Conservation (phyloP, 2,113 vertebrate genomes). For the Chaenogobius annularis region DNA sequence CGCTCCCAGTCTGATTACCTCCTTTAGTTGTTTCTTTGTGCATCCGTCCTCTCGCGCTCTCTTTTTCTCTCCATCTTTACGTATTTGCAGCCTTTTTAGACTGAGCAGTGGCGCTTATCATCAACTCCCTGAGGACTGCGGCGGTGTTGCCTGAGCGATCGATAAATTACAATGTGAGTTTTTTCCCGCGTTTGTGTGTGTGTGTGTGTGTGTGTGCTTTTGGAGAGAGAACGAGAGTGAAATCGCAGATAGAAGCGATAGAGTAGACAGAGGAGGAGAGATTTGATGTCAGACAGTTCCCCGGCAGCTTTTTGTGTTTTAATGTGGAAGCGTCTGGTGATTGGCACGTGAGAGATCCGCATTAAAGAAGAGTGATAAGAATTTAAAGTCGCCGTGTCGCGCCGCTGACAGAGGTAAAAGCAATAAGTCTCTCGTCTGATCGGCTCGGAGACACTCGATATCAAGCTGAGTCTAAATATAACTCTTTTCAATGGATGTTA, state of each 20-base stretch:
- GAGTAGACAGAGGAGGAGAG: slow-evolving; percentile 31
- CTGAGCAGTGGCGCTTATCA: slow-evolving; percentile 55
- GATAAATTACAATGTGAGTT: slow-evolving; percentile 51
- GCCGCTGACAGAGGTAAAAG: slow-evolving; percentile 69
- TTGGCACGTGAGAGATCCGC: slow-evolving; percentile 63
- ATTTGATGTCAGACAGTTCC: slow-evolving; percentile 34
- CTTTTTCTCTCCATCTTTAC: slow-evolving; percentile 2
- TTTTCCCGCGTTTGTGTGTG: slow-evolving; percentile 5
- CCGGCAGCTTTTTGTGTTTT: slow-evolving; percentile 1
- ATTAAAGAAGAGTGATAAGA: slow-evolving; percentile 70
- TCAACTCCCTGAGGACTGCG: slow-evolving; percentile 46
- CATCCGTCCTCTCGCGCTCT: background rate
- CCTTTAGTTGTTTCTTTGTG: slow-evolving; percentile 25
- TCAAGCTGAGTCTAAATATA: background rate
- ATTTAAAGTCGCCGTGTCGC: slow-evolving; percentile 54
- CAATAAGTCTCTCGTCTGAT: slow-evolving; percentile 41
- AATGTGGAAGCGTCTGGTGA: slow-evolving; percentile 32
- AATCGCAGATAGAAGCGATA: slow-evolving; percentile 5
- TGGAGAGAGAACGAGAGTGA: slow-evolving; percentile 26
- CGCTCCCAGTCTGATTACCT: slow-evolving; percentile 31
- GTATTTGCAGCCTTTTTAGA: slow-evolving; percentile 21
- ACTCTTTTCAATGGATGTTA: background rate
- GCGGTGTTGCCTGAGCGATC: slow-evolving; percentile 49
- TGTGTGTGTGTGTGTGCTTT: slow-evolving; percentile 6
- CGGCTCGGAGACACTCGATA: slow-evolving; percentile 15